A percentile compares a stretch with the other conserved stretches of the same genome.
Evolutionary conservation across 2,113 vertebrate genomes (phyloP).

Genomic region (Donacobius atricapilla): DNA sequence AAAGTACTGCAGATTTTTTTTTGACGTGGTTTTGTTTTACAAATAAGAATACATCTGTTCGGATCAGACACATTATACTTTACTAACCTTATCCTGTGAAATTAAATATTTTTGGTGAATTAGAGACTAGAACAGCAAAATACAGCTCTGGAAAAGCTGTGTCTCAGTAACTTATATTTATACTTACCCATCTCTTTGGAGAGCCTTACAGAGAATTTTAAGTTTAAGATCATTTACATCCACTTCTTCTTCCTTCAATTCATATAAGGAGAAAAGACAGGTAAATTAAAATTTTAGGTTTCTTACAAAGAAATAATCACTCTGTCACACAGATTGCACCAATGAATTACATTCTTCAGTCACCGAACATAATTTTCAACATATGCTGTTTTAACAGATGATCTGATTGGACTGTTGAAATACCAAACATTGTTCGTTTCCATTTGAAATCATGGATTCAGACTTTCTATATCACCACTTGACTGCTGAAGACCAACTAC

Average conservation of each 20-base stretch:
- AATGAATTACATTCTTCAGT: not conserved
- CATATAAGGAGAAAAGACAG: not conserved
- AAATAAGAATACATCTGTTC: not conserved
- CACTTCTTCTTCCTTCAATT: conserved; percentile 74
- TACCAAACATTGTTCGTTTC: not conserved
- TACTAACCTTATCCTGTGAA: not conserved
- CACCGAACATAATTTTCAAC: not conserved
- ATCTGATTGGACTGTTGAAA: not conserved
- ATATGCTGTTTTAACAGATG: not conserved
- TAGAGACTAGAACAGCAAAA: not conserved
- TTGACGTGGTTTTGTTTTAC: not conserved
- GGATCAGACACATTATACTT: not conserved
- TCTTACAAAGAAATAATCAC: not conserved
- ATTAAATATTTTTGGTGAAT: not conserved
- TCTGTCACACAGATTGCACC: not conserved
- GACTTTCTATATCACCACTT: not conserved
- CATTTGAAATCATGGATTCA: not conserved
- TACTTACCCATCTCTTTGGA: conserved; percentile 87
- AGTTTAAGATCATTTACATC: conserved; percentile 84
- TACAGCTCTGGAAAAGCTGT: not conserved
- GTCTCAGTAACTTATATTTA: not conserved
- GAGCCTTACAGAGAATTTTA: conserved; percentile 88
- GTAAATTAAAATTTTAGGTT: not conserved
- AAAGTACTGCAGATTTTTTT: not conserved
- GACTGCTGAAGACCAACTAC: not conserved